Evolutionary conservation across 37 sponge, comb jelly and placozoan species (phyloP), one percentile per base, ranked within the genome.

Genomic region (Aplysina aerophoba): DNA sequence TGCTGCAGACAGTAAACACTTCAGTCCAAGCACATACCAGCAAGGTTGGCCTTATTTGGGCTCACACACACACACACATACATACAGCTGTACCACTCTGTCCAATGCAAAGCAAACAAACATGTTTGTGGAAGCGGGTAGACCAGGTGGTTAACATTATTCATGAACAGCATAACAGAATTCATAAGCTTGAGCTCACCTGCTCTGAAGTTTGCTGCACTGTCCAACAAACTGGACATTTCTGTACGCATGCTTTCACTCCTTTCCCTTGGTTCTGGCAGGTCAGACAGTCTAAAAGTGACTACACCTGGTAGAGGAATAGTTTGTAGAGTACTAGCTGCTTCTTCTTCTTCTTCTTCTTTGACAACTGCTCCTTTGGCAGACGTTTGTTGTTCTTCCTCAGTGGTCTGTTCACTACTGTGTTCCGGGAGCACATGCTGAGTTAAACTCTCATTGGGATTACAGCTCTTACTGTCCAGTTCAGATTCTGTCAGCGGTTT

Each of bases 141-240:
- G 12, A 62, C 25, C 27, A 62, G 63, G 27, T 62, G 27, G 63
- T 62, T 30, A 30, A 69, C 4, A 1, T 30, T 35, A 69, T 31
- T 34, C 71, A 69, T n/a, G 30, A 27, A 27, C 33, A 44, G 8
- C 6, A 11, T 44, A 62, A 62, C 4, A 62, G 4, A 5, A 8
- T 2, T 27, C 63, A 62, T 13, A 62, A 4, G 63, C 25, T 62
- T 13, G 2, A 6, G 27, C 63, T 5, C 71, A 69, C 71, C 71
- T 69, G 71, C 35, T 69, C 71, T 69, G 17, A 69, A 31, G 27
- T 31, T 35, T 4, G 71, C 71, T 69, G 71, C 71, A 30, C 71
- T 31, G 12, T n/a, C n/a, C 4, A 35, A 69, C 4, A 35, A 31
- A 4, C 19, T 35, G 13, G 71, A 69, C 17, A 16, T 27, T 11